Conservation (phyloP, 2,888 invertebrate species). For the Dryocosmus kuriphilus region DNA sequence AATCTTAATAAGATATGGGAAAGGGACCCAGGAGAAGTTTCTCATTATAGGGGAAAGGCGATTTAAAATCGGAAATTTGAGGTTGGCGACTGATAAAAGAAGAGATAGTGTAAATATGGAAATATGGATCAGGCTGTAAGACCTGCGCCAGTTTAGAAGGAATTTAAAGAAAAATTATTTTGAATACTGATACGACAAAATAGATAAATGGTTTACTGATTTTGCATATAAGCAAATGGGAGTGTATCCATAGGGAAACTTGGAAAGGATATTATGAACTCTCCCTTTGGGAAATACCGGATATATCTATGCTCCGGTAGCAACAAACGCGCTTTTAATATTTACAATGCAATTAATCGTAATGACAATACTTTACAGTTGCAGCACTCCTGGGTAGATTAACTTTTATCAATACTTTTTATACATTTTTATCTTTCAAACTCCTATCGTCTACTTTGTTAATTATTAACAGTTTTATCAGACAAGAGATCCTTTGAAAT, state of each 20-base stretch:
- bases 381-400: background rate
- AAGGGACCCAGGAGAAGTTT: too few relatives aligned
- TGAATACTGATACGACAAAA: background rate
- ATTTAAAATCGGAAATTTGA: too few relatives aligned
- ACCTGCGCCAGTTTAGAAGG: too few relatives aligned
- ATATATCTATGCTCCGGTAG: background rate
- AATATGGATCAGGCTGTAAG: background rate
- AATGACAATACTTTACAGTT: slow-evolving; percentile 13
- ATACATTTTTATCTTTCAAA: background rate
- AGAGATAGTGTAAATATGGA: background rate
- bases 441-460: too few relatives aligned
- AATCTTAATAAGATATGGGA: too few relatives aligned
- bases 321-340: slow-evolving; percentile 27
- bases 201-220: slow-evolving; percentile 21
- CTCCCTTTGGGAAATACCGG: slow-evolving; percentile 30
- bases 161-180: too few relatives aligned
- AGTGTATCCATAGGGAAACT: slow-evolving; percentile 23
- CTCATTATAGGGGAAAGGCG: too few relatives aligned
- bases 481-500: too few relatives aligned
- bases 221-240: slow-evolving; percentile 10
- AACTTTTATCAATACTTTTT: slow-evolving; percentile 4
- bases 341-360: slow-evolving; percentile 29
- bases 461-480: too few relatives aligned
- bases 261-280: slow-evolving; percentile 23
- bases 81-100: background rate